phyloP scores from a whole-genome alignment of 2,888 invertebrate species.

The Agelastica alni region DNA sequence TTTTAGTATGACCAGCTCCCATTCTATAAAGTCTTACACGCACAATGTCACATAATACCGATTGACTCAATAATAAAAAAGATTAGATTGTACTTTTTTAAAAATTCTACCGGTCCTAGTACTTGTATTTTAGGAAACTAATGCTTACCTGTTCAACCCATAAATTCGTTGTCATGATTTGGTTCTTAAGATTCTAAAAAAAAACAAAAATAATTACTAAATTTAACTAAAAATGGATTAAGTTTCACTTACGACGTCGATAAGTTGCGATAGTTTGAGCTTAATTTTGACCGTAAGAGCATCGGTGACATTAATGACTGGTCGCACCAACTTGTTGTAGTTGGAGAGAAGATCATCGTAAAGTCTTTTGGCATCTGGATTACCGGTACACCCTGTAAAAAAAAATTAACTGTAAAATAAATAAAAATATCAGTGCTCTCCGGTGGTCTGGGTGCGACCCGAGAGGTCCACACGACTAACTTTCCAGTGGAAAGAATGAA shows the following conservation, averaged over 20 bases:
- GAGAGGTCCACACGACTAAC: too few relatives aligned
- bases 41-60: too few relatives aligned
- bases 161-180: conserved; percentile 93
- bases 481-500: too few relatives aligned
- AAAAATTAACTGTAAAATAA: not conserved
- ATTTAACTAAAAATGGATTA: not conserved
- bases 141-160: conserved; percentile 82
- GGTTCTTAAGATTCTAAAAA: conserved; percentile 93
- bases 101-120: too few relatives aligned
- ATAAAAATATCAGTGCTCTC: too few relatives aligned
- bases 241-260: conserved; percentile 76
- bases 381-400: conserved; percentile 77
- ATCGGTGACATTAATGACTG: conserved; percentile 83
- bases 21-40: too few relatives aligned
- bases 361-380: conserved; percentile 85
- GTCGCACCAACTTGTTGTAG: conserved; percentile 86
- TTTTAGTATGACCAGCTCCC: too few relatives aligned
- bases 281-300: conserved; percentile 85
- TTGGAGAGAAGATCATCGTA: conserved; percentile 86
- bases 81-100: too few relatives aligned
- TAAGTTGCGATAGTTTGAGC: conserved; percentile 84
- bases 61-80: too few relatives aligned
- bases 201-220: conserved; percentile 54
- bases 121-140: too few relatives aligned
- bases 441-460: too few relatives aligned